phyloP scores from a whole-genome alignment of 1,140 invertebrate species.

The silkworm (Bombyx mori) region DNA sequence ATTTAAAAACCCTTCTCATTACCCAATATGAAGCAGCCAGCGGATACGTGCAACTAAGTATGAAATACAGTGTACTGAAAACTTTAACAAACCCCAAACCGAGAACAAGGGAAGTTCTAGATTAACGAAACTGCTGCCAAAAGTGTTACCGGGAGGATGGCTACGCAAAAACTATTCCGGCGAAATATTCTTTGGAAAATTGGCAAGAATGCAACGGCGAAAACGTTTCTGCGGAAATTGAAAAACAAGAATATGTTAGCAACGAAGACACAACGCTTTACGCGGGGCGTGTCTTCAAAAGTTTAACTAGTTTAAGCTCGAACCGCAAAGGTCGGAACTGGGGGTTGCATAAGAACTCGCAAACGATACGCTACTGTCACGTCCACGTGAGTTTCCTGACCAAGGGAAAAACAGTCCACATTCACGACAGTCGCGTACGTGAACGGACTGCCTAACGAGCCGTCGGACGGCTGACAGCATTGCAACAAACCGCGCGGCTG shows the following conservation, averaged over 20 bases:
- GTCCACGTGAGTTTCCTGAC: slow-evolving; percentile 35
- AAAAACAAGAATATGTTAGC: slow-evolving; percentile 3
- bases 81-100: slow-evolving; percentile 26
- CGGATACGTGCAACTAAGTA: slow-evolving; percentile 14
- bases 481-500: slow-evolving; percentile 28
- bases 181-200: slow-evolving; percentile 16
- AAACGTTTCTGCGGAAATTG: slow-evolving; percentile 4
- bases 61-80: slow-evolving; percentile 10
- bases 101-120: slow-evolving; percentile 28
- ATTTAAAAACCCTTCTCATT: no score
- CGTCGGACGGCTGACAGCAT: slow-evolving; percentile 9
- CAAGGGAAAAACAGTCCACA: slow-evolving; percentile 30
- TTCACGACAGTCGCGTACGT: slow-evolving; percentile 33
- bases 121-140: slow-evolving; percentile 33
- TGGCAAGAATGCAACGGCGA: slow-evolving; percentile 4
- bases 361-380: slow-evolving; percentile 12
- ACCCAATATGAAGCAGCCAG: no score
- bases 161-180: slow-evolving; percentile 8
- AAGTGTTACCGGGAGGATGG: slow-evolving; percentile 16
- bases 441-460: slow-evolving; percentile 22
- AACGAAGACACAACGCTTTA: slow-evolving; percentile 3
- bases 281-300: not conserved
- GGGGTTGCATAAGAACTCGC: slow-evolving; percentile 31
- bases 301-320: slow-evolving; percentile 12
- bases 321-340: not conserved